Conservation (phyloP, 1,140 invertebrate species). For the Agrilus planipennis region DNA sequence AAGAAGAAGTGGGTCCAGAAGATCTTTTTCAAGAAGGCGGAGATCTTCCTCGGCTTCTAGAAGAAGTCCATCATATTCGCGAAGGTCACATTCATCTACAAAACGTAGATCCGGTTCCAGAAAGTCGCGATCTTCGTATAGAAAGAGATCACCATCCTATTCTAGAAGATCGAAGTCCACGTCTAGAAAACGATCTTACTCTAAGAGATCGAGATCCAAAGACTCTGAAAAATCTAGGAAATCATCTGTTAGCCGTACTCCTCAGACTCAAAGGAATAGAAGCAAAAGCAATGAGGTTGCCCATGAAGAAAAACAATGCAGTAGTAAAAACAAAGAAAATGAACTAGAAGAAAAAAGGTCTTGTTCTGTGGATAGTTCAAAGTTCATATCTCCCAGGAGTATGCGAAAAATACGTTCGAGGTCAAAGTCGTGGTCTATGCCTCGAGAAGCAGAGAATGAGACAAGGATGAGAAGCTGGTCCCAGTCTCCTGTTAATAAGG, state of each 20-base stretch:
- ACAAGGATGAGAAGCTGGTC: too few species aligned
- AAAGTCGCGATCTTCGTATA: slow-evolving; percentile 25
- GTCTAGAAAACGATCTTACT: slow-evolving; percentile 13
- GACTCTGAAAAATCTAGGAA: slow-evolving; percentile 22
- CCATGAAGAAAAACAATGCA: too few species aligned
- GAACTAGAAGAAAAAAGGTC: too few species aligned
- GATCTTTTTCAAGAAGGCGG: background rate
- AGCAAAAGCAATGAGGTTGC: too few species aligned
- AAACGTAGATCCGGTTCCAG: slow-evolving; percentile 11
- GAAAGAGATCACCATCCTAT: slow-evolving; percentile 13
- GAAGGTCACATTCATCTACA: slow-evolving; percentile 17
- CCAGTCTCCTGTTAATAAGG: too few species aligned
- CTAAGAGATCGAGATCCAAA: slow-evolving; percentile 9
- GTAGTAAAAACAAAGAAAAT: too few species aligned
- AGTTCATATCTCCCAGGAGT: slow-evolving; percentile 26
- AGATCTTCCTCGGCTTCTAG: slow-evolving; percentile 28
- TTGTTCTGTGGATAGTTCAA: slow-evolving; percentile 23
- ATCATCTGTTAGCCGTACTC: slow-evolving; percentile 14
- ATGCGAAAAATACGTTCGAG: slow-evolving; percentile 16
- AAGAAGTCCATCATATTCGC: slow-evolving; percentile 34
- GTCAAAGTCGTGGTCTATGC: slow-evolving; percentile 31
- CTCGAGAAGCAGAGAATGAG: too few species aligned
- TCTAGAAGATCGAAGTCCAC: slow-evolving; percentile 24
- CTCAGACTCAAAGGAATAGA: too few species aligned
- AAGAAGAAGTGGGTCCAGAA: slow-evolving; percentile 7